Percentiles rank a stretch among this genome's conserved stretches.
These are phyloP conservation scores for Epizoanthus fatuus DNA, from an alignment of 92 coral and sea anemone genomes.

Conservation along the genomic window DNA sequence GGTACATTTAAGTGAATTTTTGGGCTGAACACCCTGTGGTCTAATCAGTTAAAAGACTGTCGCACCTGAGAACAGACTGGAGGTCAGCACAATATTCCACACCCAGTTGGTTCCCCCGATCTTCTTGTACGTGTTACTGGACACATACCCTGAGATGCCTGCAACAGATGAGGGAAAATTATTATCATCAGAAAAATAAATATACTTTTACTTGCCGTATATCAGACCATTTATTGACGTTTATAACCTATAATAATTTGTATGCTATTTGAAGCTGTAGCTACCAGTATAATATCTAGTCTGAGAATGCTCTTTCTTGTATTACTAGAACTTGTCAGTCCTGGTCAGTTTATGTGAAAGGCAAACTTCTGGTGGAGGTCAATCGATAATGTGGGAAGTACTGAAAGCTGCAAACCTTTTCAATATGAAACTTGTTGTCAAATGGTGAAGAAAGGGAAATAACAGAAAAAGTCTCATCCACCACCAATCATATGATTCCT, in stretches of 20 bases:
- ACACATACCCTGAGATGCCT: conserved; percentile 97
- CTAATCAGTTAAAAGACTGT: not conserved
- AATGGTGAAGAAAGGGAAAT: no score
- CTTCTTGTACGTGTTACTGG: conserved; percentile 94
- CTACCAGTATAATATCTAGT: not conserved
- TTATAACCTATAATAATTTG: no score
- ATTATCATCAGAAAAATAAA: not conserved
- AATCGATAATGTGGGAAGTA: not conserved
- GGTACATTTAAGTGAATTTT: no score
- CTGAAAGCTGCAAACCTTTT: no score
- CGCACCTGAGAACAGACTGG: conserved; percentile 92
- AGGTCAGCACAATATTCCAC: conserved; percentile 94
- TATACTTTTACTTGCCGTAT: no score
- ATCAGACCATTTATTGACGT: no score
- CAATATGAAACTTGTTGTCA: no score
- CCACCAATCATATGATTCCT: no score
- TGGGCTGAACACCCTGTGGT: not conserved
- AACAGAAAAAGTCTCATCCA: no score
- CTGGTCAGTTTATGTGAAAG: not conserved
- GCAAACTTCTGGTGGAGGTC: not conserved
- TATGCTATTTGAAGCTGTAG: no score
- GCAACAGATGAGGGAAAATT: not conserved
- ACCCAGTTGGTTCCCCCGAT: conserved; percentile 99
- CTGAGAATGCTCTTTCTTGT: not conserved
- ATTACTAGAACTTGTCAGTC: not conserved